These are phyloP conservation scores for Hydrophis major DNA, from an alignment of 2,797 vertebrate genomes.

Conservation along the genomic window DNA sequence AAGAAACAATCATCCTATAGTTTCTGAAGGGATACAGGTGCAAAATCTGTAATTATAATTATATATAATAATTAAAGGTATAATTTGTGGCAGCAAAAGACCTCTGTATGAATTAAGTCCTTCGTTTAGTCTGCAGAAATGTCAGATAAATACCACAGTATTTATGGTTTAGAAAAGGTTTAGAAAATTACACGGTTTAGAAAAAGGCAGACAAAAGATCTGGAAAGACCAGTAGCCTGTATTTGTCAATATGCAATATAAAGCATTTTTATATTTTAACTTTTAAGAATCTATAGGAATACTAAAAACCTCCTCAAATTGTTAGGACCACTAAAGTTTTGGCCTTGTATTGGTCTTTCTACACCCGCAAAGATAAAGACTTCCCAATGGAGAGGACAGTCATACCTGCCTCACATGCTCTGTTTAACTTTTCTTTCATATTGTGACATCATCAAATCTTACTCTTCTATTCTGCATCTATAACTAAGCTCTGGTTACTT, in stretches of 20 bases:
- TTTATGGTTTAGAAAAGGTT: not conserved
- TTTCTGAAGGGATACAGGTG: not conserved
- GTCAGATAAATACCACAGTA: not conserved
- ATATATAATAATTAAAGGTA: not conserved
- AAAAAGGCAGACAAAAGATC: not conserved
- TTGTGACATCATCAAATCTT: conserved; percentile 19
- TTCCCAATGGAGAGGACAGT: not conserved
- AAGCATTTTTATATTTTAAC: not conserved
- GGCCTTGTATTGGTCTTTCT: not conserved
- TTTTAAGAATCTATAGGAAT: not conserved
- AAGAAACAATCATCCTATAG: not conserved
- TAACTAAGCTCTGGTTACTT: not conserved
- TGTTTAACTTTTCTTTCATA: not conserved
- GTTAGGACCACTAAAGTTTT: not conserved
- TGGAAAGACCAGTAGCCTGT: not conserved
- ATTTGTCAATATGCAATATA: not conserved
- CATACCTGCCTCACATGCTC: not conserved
- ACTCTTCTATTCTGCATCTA: not conserved
- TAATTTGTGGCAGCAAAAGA: not conserved
- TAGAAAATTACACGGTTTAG: not conserved
- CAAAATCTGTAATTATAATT: not conserved
- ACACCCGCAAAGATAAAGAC: not conserved
- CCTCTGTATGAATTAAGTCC: not conserved
- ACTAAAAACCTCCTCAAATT: not conserved
- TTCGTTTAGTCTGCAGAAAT: not conserved